These are phyloP conservation scores for Stomatorhinus ivindoensis DNA, from an alignment of 2,113 vertebrate genomes.

Conservation along the genomic window DNA sequence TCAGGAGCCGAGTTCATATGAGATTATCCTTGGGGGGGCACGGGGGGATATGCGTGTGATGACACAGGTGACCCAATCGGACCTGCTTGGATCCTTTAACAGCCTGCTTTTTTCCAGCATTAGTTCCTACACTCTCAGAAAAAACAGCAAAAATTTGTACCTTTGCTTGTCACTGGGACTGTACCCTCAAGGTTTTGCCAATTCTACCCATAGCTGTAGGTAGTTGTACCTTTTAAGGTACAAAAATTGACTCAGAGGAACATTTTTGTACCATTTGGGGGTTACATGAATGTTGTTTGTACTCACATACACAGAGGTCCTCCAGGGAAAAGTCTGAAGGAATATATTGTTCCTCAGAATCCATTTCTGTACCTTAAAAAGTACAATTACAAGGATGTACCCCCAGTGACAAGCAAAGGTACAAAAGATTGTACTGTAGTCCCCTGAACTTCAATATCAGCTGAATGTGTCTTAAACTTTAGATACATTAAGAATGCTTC, in stretches of 20 bases:
- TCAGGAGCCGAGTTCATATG: slow-evolving; percentile 14
- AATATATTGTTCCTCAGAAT: background rate
- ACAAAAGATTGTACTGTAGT: background rate
- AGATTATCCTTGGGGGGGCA: background rate
- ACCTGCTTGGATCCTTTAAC: background rate
- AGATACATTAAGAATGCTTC: background rate
- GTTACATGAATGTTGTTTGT: too few species aligned
- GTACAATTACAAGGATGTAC: too few species aligned
- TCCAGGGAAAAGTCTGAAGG: background rate
- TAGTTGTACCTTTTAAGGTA: too few species aligned
- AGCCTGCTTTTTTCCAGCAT: background rate
- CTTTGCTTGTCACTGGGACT: too few species aligned
- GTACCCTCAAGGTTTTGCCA: too few species aligned
- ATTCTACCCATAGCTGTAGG: too few species aligned
- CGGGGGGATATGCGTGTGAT: background rate
- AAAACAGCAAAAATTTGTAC: too few species aligned
- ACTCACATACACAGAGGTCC: slow-evolving; percentile 19
- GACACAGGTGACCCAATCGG: background rate
- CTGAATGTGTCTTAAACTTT: background rate
- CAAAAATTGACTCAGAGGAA: too few species aligned
- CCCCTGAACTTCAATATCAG: background rate
- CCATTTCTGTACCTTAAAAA: too few species aligned
- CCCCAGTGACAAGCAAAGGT: too few species aligned
- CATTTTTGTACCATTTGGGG: too few species aligned
- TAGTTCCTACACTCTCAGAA: background rate